Conservation (phyloP, 2,797 vertebrate species). For the Chromis chromis region DNA sequence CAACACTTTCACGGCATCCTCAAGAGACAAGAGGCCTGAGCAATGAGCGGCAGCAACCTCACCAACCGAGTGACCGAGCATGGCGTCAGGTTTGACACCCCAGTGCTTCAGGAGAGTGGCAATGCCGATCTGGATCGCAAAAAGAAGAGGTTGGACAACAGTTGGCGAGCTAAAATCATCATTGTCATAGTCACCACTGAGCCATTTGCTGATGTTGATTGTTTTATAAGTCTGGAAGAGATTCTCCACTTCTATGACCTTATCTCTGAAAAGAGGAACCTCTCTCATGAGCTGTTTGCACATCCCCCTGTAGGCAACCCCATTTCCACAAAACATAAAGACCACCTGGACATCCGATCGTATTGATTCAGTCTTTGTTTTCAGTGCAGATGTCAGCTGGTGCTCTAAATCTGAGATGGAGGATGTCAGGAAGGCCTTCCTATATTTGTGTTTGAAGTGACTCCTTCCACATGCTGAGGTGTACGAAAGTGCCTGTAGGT, state of each 20-base stretch:
- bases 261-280: conserved; percentile 85
- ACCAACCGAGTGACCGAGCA: conserved; percentile 88
- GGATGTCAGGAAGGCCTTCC: conserved; percentile 83
- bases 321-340: conserved; percentile 92
- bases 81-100: conserved; percentile 85
- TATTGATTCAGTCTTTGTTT: conserved; percentile 48
- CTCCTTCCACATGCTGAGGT: conserved; percentile 90
- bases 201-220: conserved; percentile 74
- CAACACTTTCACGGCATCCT: conserved; percentile 90
- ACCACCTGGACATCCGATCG: conserved; percentile 77
- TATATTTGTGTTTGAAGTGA: conserved; percentile 85
- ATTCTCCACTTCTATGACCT: conserved; percentile 85
- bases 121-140: conserved; percentile 88
- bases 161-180: conserved; percentile 80
- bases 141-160: conserved; percentile 88
- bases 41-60: conserved; percentile 90
- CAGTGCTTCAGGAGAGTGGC: conserved; percentile 84
- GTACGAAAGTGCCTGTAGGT: conserved; percentile 85
- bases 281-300: conserved; percentile 84
- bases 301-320: conserved; percentile 84
- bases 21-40: conserved; percentile 89
- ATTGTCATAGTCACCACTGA: conserved; percentile 65
- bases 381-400: conserved; percentile 68
- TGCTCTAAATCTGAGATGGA: conserved; percentile 83
- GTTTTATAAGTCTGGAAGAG: conserved; percentile 79